phyloP scores from a whole-genome alignment of 92 coral and sea anemone species.

The Porites divaricata region DNA sequence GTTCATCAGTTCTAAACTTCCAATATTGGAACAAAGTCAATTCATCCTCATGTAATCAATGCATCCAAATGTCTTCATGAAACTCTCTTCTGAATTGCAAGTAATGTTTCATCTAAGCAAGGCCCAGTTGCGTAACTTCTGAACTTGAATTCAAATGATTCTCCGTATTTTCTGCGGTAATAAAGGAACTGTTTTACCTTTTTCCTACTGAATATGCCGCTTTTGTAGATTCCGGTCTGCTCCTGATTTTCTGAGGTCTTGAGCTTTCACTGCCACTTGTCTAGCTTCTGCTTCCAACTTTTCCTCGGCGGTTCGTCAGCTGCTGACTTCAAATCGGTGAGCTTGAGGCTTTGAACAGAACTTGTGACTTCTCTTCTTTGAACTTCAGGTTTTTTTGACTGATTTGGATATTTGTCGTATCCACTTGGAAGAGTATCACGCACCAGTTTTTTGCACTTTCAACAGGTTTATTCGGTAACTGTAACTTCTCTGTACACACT shows the following conservation, averaged over 20 bases:
- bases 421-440: constrained; percentile 2
- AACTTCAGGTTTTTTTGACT: too few species aligned
- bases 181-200: constrained; percentile 6
- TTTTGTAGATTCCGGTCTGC: background rate
- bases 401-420: constrained; percentile 4
- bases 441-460: background rate
- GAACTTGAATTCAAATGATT: constrained; percentile 1
- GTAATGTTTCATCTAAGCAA: too few species aligned
- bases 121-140: background rate
- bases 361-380: background rate
- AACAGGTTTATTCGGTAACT: too few species aligned
- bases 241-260: background rate
- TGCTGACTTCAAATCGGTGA: constrained; percentile 4
- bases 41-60: background rate
- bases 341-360: constrained; percentile 8
- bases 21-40: background rate
- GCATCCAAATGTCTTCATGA: background rate
- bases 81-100: too few species aligned
- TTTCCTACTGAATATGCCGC: background rate
- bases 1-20: constrained; percentile 5
- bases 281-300: background rate
- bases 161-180: background rate
- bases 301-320: constrained; percentile 14
- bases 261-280: background rate
- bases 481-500: too few species aligned